Conservation (phyloP, 2,797 vertebrate genomes). For the Rhyacichthys aspro region DNA sequence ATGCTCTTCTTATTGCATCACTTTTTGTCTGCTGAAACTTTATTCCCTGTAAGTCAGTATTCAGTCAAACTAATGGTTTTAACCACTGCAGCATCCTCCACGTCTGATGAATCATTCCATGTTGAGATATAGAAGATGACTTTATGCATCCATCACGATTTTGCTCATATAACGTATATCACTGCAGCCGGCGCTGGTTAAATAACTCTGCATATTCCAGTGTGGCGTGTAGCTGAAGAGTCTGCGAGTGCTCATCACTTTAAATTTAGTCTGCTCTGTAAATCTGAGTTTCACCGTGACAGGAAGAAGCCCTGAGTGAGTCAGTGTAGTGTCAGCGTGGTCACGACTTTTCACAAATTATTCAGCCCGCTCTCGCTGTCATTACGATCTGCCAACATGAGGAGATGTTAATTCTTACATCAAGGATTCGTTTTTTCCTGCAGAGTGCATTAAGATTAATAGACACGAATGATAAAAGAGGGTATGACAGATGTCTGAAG, state of each 20-base stretch:
- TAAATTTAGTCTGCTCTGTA: neutral
- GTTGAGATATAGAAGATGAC: neutral
- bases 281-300: conserved; percentile 4
- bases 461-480: too few relatives aligned
- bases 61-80: too few relatives aligned
- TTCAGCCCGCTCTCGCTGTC: neutral
- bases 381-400: neutral
- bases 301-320: neutral
- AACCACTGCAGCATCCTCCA: too few relatives aligned
- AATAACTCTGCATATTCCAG: neutral
- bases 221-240: neutral
- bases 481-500: conserved; percentile 10
- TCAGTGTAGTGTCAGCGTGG: neutral
- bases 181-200: neutral
- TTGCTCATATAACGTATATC: neutral
- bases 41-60: too few relatives aligned
- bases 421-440: neutral
- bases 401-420: neutral
- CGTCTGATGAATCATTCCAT: neutral
- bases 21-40: too few relatives aligned
- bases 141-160: neutral
- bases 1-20: too few relatives aligned
- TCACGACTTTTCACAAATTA: conserved; percentile 4
- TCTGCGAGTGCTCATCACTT: neutral
- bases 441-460: neutral